Evolutionary conservation across 35 echinoderm and acorn worm species (phyloP).

Genomic region (Anneissia japonica): DNA sequence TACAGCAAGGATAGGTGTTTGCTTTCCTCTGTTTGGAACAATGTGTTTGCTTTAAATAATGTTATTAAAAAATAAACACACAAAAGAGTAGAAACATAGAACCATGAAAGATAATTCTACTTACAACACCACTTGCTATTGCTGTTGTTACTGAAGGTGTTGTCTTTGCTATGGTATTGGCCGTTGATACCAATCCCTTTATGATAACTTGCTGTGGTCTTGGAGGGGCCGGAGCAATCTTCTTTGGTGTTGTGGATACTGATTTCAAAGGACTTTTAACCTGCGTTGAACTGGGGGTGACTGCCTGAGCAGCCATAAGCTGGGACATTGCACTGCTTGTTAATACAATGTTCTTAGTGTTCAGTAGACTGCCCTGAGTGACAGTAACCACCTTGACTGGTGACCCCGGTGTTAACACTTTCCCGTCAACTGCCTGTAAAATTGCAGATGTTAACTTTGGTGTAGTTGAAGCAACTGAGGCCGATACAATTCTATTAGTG

Average conservation of each 20-base stretch:
- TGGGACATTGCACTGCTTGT: slow-evolving; percentile 12
- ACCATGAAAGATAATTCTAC: background rate
- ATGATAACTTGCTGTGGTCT: slow-evolving; percentile 28
- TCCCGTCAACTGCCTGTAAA: slow-evolving; percentile 49
- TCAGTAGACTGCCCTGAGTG: slow-evolving; percentile 41
- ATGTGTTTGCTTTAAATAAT: too few species aligned
- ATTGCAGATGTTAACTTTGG: slow-evolving; percentile 15
- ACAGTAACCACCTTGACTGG: slow-evolving; percentile 89
- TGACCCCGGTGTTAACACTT: slow-evolving; percentile 60
- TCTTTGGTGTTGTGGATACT: slow-evolving; percentile 50
- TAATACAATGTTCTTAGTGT: slow-evolving; percentile 55
- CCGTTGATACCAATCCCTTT: slow-evolving; percentile 13
- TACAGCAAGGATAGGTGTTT: too few species aligned
- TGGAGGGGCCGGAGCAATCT: slow-evolving; percentile 61
- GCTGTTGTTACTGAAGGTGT: slow-evolving; percentile 17
- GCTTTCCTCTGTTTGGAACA: too few species aligned
- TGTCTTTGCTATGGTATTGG: slow-evolving; percentile 9
- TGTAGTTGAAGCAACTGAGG: slow-evolving; percentile 29
- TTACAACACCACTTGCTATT: background rate
- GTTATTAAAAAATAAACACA: too few species aligned
- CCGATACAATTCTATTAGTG: slow-evolving; percentile 41
- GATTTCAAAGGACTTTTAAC: slow-evolving; percentile 61
- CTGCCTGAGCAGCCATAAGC: slow-evolving; percentile 51
- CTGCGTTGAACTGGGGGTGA: slow-evolving; percentile 44
- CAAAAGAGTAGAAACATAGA: too few species aligned